Evolutionary conservation across 2,888 invertebrate genomes (phyloP).

Genomic region (Darwinula stevensoni): DNA sequence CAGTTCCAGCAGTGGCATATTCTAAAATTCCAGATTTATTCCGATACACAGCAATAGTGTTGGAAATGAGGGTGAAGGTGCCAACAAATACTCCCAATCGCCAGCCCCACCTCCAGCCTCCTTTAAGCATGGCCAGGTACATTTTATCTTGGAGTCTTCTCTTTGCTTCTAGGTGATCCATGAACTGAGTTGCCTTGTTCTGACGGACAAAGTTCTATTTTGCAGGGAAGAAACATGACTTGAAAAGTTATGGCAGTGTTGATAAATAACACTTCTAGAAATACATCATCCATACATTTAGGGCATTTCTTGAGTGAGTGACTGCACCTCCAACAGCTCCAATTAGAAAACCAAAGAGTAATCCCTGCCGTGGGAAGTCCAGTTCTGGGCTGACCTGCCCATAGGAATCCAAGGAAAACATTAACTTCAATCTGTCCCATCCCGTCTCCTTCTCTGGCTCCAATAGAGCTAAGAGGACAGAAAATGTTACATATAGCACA

Average conservation of each 20-base stretch:
- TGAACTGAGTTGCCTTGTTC: neutral
- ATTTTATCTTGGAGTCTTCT: constrained; percentile 37
- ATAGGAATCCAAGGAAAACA: constrained; percentile 7
- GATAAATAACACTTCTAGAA: no score
- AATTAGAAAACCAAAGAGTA: neutral
- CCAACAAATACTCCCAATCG: constrained; percentile 32
- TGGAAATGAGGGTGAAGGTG: constrained; percentile 30
- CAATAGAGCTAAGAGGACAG: no score
- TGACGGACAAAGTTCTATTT: neutral
- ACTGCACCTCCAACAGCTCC: neutral
- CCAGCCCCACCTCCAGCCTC: constrained; percentile 37
- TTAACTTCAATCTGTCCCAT: constrained; percentile 4
- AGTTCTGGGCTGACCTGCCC: constrained; percentile 8
- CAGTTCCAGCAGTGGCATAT: constrained; percentile 29
- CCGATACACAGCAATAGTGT: constrained; percentile 31
- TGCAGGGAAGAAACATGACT: no score
- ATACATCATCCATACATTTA: no score
- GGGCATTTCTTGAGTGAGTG: no score
- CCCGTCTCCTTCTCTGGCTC: constrained; percentile 6
- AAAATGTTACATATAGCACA: no score
- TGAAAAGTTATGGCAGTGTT: no score
- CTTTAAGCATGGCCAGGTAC: constrained; percentile 33
- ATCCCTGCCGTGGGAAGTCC: constrained; percentile 5
- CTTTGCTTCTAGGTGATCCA: constrained; percentile 16
- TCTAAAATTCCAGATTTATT: constrained; percentile 33